Evolutionary conservation across 2,888 invertebrate species (phyloP).

Genomic region (Boloria selene): DNA sequence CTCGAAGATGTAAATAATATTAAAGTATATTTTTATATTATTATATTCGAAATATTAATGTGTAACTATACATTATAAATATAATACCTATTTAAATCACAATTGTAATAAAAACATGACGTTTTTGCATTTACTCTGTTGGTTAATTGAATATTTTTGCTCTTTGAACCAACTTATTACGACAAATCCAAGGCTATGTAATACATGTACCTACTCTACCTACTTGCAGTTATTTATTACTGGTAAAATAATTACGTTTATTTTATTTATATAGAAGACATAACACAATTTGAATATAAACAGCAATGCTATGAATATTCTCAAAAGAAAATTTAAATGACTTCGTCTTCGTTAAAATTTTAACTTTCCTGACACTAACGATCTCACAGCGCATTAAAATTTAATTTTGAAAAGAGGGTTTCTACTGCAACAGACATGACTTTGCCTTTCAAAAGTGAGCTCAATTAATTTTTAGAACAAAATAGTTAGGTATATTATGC

Average conservation of each 20-base stretch:
- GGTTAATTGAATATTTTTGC: conserved; percentile 14
- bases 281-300: background rate
- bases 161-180: conserved; percentile 18
- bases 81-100: background rate
- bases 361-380: conserved; percentile 13
- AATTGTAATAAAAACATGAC: background rate
- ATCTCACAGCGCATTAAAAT: conserved; percentile 7
- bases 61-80: too few relatives aligned
- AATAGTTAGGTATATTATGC: background rate
- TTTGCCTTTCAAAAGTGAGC: conserved; percentile 14
- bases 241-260: too few relatives aligned
- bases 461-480: conserved; percentile 7
- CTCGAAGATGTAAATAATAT: too few relatives aligned
- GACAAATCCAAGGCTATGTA: conserved; percentile 4
- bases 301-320: conserved; percentile 1
- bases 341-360: background rate
- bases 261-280: too few relatives aligned
- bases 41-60: too few relatives aligned
- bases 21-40: too few relatives aligned
- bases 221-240: background rate
- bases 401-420: background rate
- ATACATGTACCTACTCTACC: background rate
- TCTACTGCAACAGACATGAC: background rate
- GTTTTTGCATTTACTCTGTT: background rate
- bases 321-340: conserved; percentile 6